Evolutionary conservation across 2,888 invertebrate genomes (phyloP).

Genomic region (Nymphalis c-album): DNA sequence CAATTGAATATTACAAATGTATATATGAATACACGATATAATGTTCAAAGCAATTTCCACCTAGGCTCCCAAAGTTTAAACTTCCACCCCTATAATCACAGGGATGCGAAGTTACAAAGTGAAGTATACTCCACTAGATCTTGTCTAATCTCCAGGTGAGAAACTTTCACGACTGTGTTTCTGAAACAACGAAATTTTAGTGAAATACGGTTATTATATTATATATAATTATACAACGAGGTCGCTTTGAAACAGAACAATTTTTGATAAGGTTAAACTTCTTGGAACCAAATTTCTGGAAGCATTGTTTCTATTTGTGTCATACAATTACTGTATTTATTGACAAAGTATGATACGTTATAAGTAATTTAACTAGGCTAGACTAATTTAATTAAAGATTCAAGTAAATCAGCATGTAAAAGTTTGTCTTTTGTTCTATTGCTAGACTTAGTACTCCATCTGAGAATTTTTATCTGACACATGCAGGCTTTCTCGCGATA

Average conservation of each 20-base stretch:
- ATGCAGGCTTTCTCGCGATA: too few species aligned
- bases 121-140: slow-evolving; percentile 38
- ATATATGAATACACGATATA: slow-evolving; percentile 3
- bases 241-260: neutral
- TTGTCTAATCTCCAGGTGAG: slow-evolving; percentile 58
- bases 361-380: too few species aligned
- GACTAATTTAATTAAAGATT: too few species aligned
- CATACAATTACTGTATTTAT: too few species aligned
- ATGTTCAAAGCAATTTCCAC: slow-evolving; percentile 11
- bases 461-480: too few species aligned
- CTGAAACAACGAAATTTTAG: slow-evolving; percentile 19
- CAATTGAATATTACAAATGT: slow-evolving; percentile 7
- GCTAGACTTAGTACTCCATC: too few species aligned
- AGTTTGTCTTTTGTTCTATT: too few species aligned
- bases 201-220: neutral
- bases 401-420: too few species aligned
- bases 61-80: slow-evolving; percentile 17
- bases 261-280: neutral
- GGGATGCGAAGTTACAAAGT: slow-evolving; percentile 26
- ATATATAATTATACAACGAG: neutral
- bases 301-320: too few species aligned
- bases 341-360: too few species aligned
- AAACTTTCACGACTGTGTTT: slow-evolving; percentile 47
- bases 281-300: too few species aligned
- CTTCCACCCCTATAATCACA: slow-evolving; percentile 29